Base-by-base conservation (phyloP, 2,888 invertebrate genomes). In the Fragum fragum region DNA sequence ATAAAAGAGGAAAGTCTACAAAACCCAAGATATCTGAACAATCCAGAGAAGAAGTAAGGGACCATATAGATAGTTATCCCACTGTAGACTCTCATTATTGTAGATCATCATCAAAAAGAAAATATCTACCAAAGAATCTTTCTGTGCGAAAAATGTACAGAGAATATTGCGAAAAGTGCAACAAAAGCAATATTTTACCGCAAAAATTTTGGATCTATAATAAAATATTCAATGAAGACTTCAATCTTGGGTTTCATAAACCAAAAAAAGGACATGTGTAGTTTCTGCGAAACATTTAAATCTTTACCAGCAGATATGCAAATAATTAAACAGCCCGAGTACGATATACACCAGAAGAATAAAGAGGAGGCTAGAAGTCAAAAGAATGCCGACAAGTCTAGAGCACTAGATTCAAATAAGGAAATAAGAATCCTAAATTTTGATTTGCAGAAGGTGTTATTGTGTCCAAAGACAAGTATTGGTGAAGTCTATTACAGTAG, bases 261-360 rank as follows among this genome's bases (percentile, higher is more conserved):
- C 55, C 55, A 11, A 55, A 55, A 55, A 55, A 55, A n/a, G 6
- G 55, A 55, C 23, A 11, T 21, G 55, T 55, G 55, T 6, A 55
- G 55, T 55, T 55, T 55, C 23, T 55, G 55, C 21, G 21, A 55
- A 55, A 55, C 55, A 55, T 55, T 55, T n/a, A 55, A 55, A 55
- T 55, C 55, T n/a, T 55, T 55, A 21, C 55, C 3, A 11, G 23
- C 23, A 55, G 55, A 55, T 11, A 7, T 55, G 21, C 55, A 55
- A 55, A 21, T n/a, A 55, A 21, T n/a, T n/a, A n/a, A n/a, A n/a
- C n/a, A n/a, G n/a, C n/a, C n/a, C n/a, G n/a, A n/a, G n/a, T n/a
- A n/a, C n/a, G n/a, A n/a, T n/a, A n/a, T n/a, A n/a, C n/a, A n/a
- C n/a, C n/a, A n/a, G n/a, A n/a, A n/a, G n/a, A n/a, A n/a, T n/a